These are phyloP conservation scores for Myripristis jacobus DNA, from an alignment of 2,797 vertebrate species.

Conservation along the genomic window DNA sequence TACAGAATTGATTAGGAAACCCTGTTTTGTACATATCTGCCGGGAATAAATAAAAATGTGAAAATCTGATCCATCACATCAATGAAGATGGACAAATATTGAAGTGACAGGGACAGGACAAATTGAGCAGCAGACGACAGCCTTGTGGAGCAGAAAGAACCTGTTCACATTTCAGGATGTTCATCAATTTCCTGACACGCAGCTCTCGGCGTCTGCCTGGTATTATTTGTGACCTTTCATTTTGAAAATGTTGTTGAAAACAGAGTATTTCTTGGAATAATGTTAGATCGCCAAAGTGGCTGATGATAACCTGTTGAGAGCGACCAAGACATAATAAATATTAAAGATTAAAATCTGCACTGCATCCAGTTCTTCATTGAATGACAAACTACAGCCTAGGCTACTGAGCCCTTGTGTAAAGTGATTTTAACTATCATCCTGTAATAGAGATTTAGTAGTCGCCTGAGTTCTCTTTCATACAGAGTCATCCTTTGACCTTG, in stretches of 20 bases:
- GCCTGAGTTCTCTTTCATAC: conserved; percentile 54
- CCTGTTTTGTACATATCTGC: conserved; percentile 64
- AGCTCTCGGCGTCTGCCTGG: conserved; percentile 17
- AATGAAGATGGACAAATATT: conserved; percentile 76
- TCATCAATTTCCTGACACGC: conserved; percentile 38
- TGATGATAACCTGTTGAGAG: conserved; percentile 3
- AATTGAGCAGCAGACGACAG: conserved; percentile 70
- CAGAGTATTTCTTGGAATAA: conserved; percentile 26
- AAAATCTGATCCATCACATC: conserved; percentile 66
- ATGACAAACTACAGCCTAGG: conserved; percentile 55
- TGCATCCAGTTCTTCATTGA: conserved; percentile 34
- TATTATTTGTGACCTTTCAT: conserved; percentile 29
- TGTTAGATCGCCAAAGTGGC: conserved; percentile 8
- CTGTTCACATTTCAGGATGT: conserved; percentile 53
- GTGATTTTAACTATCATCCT: conserved; percentile 68
- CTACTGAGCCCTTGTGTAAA: conserved; percentile 17
- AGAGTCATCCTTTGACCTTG: conserved; percentile 75
- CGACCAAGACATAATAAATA: background rate
- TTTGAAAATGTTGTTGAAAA: conserved; percentile 36
- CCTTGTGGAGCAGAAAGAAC: conserved; percentile 66
- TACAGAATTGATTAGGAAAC: conserved; percentile 73
- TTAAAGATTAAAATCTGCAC: conserved; percentile 30
- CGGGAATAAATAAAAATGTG: conserved; percentile 52
- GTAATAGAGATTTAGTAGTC: conserved; percentile 62
- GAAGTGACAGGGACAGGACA: conserved; percentile 60